Conservation (phyloP, 2,888 invertebrate genomes). For the Dinocampus coccinellae region DNA sequence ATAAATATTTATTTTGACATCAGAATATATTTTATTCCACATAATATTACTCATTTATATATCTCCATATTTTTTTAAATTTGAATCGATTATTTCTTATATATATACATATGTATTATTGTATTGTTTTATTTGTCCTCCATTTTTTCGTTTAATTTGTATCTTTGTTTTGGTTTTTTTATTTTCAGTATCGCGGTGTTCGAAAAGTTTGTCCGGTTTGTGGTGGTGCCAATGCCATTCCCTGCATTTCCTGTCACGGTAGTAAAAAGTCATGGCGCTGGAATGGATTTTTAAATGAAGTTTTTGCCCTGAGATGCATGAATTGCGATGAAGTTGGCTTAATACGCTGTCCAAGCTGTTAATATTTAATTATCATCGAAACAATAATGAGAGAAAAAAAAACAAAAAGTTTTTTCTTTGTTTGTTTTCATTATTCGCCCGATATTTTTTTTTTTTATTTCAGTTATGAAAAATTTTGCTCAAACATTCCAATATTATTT, state of each 20-base stretch:
- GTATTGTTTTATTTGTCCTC: no score
- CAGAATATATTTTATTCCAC: no score
- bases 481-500: not conserved
- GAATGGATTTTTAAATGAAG: conserved; percentile 94
- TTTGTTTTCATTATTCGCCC: not conserved
- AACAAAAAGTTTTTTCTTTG: no score
- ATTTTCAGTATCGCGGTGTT: conserved; percentile 82
- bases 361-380: conserved; percentile 49
- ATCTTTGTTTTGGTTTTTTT: conserved; percentile 1
- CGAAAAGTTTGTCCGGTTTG: conserved; percentile 88
- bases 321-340: conserved; percentile 96
- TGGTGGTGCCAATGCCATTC: conserved; percentile 91
- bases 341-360: conserved; percentile 89
- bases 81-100: no score
- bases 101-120: no score
- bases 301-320: conserved; percentile 94
- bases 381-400: no score
- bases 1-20: no score
- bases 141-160: not conserved
- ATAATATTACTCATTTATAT: no score
- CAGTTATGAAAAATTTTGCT: not conserved
- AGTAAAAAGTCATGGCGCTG: conserved; percentile 96
- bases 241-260: conserved; percentile 93
- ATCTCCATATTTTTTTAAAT: no score
- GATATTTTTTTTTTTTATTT: not conserved